Evolutionary conservation across 2,797 vertebrate genomes (phyloP).

Genomic region (Heliangelus exortis): DNA sequence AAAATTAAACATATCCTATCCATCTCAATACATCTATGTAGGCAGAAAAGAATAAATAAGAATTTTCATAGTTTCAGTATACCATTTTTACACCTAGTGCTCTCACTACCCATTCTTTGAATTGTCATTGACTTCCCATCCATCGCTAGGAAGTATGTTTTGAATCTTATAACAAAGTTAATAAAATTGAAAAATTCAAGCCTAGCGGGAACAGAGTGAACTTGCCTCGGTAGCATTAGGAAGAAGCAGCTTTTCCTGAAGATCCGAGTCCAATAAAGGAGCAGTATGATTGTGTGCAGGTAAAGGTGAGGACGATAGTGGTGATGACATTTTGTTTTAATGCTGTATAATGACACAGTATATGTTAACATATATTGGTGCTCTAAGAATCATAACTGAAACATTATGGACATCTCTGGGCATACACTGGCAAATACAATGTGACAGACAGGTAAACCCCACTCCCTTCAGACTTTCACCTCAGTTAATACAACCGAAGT

Average conservation of each 20-base stretch:
- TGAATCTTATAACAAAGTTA: neutral
- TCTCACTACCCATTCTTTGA: neutral
- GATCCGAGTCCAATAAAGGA: neutral
- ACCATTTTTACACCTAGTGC: neutral
- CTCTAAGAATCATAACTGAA: neutral
- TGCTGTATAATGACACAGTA: neutral
- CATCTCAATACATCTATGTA: neutral
- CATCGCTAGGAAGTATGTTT: neutral
- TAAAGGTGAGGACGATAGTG: neutral
- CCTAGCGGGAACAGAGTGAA: neutral
- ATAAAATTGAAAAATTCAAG: neutral
- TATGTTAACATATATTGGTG: neutral
- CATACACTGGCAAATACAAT: neutral
- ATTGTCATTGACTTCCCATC: neutral
- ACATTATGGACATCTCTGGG: too few species aligned
- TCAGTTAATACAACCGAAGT: neutral
- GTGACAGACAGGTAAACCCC: neutral
- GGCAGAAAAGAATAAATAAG: neutral
- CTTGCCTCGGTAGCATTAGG: slow-evolving; percentile 16
- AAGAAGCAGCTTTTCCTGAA: neutral
- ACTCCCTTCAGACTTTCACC: neutral
- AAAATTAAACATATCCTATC: neutral
- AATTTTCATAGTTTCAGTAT: neutral
- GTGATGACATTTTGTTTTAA: neutral
- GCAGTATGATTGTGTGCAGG: neutral